These are phyloP conservation scores for Caracal caracal DNA, from an alignment of 2,113 vertebrate species.

Conservation along the genomic window DNA sequence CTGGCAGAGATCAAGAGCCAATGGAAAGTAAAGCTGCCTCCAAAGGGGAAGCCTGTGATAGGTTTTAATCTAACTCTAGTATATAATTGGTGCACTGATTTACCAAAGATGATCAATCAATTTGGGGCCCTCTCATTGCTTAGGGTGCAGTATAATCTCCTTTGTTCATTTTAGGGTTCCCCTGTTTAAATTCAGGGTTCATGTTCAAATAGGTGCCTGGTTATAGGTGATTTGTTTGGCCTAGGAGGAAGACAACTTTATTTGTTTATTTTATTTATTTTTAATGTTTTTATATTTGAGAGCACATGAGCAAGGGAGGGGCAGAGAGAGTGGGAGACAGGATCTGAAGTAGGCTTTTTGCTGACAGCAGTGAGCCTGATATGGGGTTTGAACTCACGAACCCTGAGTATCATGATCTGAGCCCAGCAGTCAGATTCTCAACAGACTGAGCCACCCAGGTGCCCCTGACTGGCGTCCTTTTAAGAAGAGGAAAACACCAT, in stretches of 20 bases:
- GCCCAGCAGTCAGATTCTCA: no score
- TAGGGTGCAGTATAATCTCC: neutral
- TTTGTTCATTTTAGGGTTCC: neutral
- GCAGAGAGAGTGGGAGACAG: no score
- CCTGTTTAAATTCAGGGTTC: neutral
- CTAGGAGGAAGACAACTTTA: neutral
- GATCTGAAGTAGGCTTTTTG: no score
- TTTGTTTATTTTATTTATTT: no score
- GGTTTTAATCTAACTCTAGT: neutral
- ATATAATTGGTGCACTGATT: neutral
- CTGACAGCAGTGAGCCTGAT: no score
- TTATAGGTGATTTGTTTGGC: neutral
- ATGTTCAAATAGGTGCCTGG: neutral
- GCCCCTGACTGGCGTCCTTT: neutral
- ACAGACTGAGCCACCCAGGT: no score
- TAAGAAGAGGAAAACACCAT: neutral
- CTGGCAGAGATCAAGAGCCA: neutral
- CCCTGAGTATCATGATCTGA: no score
- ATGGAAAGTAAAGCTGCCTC: neutral
- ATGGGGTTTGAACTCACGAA: no score
- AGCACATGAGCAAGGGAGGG: no score
- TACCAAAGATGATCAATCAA: neutral
- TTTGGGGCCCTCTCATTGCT: neutral
- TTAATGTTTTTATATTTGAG: no score
- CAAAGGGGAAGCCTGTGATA: neutral